phyloP scores from a whole-genome alignment of 2,888 invertebrate species.

The Plebejus argus region DNA sequence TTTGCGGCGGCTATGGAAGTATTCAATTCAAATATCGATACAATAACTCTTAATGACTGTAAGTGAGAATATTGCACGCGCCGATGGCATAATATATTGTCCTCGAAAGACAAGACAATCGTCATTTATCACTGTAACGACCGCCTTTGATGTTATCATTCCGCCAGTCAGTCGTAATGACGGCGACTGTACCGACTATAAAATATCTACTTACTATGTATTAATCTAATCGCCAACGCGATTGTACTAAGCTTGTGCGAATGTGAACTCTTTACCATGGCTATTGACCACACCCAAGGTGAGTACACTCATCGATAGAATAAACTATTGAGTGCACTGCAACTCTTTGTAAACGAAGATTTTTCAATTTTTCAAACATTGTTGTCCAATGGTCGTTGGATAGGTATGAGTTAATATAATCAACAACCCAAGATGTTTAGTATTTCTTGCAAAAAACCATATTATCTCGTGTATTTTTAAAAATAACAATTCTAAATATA shows the following conservation, averaged over 20 bases:
- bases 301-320: slow-evolving; percentile 59
- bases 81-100: slow-evolving; percentile 75
- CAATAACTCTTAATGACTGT: slow-evolving; percentile 75
- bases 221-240: slow-evolving; percentile 48
- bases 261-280: slow-evolving; percentile 52
- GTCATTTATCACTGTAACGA: slow-evolving; percentile 76
- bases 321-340: slow-evolving; percentile 52
- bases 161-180: slow-evolving; percentile 55
- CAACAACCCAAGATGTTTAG: not conserved
- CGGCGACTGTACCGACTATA: slow-evolving; percentile 53
- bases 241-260: slow-evolving; percentile 41
- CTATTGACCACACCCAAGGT: slow-evolving; percentile 65
- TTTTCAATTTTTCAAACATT: not conserved
- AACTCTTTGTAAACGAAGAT: slow-evolving; percentile 18
- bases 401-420: not conserved
- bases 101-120: slow-evolving; percentile 73
- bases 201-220: slow-evolving; percentile 32
- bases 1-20: slow-evolving; percentile 60
- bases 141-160: slow-evolving; percentile 77
- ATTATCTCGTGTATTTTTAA: no score
- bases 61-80: slow-evolving; percentile 70
- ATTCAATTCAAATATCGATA: slow-evolving; percentile 76
- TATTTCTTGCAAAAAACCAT: not conserved
- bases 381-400: not conserved
- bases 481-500: not conserved